phyloP scores from a whole-genome alignment of 2,797 vertebrate species.

The Argentina silus region DNA sequence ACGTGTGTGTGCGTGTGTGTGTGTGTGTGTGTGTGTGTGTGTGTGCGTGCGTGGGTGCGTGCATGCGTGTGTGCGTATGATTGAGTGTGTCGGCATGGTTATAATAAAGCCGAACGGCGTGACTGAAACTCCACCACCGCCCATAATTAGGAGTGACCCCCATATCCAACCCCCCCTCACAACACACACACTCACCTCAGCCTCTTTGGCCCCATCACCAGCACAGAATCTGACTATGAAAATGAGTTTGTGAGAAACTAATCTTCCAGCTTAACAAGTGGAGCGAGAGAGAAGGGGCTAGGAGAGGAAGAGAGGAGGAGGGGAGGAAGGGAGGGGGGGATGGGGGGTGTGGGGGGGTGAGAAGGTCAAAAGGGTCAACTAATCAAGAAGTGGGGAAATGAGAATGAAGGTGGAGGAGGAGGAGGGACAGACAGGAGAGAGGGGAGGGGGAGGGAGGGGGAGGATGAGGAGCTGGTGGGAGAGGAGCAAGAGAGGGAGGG shows the following conservation, averaged over 20 bases:
- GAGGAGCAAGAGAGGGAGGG: neutral
- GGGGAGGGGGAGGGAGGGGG: conserved; percentile 18
- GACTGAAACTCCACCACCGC: conserved; percentile 30
- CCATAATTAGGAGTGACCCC: conserved; percentile 48
- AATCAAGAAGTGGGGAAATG: conserved; percentile 70
- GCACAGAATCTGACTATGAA: conserved; percentile 56
- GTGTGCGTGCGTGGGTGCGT: conserved; percentile 3
- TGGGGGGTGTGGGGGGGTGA: neutral
- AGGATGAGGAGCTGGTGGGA: conserved; percentile 71
- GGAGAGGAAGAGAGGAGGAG: conserved; percentile 4
- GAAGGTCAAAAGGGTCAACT: conserved; percentile 73
- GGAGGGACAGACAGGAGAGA: neutral
- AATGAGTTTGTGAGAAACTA: conserved; percentile 74
- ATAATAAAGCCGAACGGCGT: conserved; percentile 45
- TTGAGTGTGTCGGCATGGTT: conserved; percentile 25
- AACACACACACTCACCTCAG: conserved; percentile 23
- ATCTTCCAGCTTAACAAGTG: conserved; percentile 72
- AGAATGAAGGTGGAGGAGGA: conserved; percentile 37
- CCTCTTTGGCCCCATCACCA: conserved; percentile 26
- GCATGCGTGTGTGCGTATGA: neutral
- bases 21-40: conserved; percentile 7
- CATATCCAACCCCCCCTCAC: conserved; percentile 13
- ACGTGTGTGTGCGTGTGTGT: conserved; percentile 23
- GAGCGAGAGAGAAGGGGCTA: conserved; percentile 35
- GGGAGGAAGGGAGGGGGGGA: conserved; percentile 16